Conservation (phyloP, 2,113 vertebrate genomes). For the Macaca mulatta region DNA sequence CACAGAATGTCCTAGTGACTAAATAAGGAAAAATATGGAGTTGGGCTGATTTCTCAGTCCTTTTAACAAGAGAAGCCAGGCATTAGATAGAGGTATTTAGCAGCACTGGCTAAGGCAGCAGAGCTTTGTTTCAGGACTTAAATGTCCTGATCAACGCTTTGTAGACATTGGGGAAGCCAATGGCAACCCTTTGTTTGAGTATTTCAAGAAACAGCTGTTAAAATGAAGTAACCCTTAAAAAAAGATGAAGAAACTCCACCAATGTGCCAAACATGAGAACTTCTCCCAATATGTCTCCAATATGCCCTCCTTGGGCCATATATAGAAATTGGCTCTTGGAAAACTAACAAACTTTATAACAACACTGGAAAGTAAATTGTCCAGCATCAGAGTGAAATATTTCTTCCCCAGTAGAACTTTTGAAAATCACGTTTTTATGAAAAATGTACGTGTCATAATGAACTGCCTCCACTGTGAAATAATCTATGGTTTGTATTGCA, state of each 20-base stretch:
- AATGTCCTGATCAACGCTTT: background rate
- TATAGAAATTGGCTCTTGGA: background rate
- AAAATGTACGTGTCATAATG: background rate
- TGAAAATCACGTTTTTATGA: background rate
- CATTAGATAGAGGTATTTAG: background rate
- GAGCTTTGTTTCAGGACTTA: background rate
- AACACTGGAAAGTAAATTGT: background rate
- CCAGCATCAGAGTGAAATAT: background rate
- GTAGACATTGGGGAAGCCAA: background rate
- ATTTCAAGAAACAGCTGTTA: background rate
- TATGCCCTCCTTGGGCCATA: background rate
- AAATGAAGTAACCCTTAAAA: too few species aligned
- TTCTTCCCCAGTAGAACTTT: background rate
- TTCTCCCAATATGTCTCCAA: background rate
- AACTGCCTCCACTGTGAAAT: background rate
- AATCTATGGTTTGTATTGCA: background rate
- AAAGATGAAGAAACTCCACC: background rate
- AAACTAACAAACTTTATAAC: background rate
- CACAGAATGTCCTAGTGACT: background rate
- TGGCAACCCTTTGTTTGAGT: background rate
- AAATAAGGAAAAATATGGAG: background rate
- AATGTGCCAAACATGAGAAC: background rate
- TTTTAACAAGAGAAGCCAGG: background rate
- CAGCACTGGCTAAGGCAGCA: background rate
- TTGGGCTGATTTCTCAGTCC: background rate